Conservation (phyloP, 2,113 vertebrate species). For the Zosterops hypoxanthus region DNA sequence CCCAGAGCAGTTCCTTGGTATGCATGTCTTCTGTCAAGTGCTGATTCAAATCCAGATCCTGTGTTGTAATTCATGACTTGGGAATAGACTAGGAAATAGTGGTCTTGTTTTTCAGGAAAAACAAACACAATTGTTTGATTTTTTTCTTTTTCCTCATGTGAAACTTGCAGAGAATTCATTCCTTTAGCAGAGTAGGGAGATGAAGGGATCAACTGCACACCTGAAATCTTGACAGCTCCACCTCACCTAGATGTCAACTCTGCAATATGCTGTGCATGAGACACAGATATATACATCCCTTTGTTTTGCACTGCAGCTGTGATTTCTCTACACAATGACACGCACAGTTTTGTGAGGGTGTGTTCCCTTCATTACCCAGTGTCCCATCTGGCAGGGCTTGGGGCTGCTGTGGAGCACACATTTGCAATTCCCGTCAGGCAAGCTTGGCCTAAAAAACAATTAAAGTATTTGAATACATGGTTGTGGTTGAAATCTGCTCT, state of each 20-base stretch:
- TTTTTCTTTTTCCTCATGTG: not conserved
- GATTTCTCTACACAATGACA: not conserved
- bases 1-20: not conserved
- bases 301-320: not conserved
- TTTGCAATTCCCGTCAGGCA: slow-evolving; percentile 49
- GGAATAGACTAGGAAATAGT: not conserved
- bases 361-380: not conserved
- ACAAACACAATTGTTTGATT: not conserved
- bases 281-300: not conserved
- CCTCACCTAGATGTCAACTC: not conserved
- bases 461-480: slow-evolving; percentile 40
- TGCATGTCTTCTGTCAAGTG: not conserved
- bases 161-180: not conserved
- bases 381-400: slow-evolving; percentile 34
- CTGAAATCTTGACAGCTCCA: not conserved
- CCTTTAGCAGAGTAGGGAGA: not conserved
- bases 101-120: not conserved
- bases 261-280: not conserved
- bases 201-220: not conserved
- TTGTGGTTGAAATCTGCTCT: slow-evolving; percentile 33
- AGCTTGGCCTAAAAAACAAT: slow-evolving; percentile 18
- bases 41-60: not conserved
- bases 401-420: not conserved
- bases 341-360: not conserved
- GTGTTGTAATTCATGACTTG: not conserved